Evolutionary conservation across 53 echinoderm and acorn worm species (phyloP).

Genomic region (Zoroaster sp.): DNA sequence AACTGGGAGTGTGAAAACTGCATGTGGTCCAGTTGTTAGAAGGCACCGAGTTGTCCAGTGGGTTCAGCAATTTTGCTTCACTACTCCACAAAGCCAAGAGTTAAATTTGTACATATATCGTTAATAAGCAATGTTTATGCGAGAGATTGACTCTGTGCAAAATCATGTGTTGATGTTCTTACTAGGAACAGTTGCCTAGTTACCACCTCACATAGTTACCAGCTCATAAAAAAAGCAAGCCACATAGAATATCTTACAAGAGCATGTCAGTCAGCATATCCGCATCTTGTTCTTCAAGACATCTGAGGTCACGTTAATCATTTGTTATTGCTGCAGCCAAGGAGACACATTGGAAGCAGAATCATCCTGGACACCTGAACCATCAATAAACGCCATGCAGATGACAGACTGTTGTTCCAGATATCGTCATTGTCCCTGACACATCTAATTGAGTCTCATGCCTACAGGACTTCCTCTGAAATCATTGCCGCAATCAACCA

Average conservation of each 20-base stretch:
- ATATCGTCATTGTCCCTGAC: neutral
- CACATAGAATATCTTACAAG: neutral
- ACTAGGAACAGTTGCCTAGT: neutral
- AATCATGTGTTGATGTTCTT: neutral
- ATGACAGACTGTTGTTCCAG: neutral
- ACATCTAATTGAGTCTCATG: neutral
- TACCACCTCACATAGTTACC: neutral
- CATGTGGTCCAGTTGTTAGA: no score
- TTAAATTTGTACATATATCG: no score
- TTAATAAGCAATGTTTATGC: neutral
- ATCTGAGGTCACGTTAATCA: neutral
- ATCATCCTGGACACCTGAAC: neutral
- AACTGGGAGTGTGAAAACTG: no score
- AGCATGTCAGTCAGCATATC: neutral
- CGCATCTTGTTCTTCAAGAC: neutral
- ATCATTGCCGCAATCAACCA: neutral
- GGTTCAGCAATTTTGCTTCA: no score
- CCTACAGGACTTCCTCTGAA: neutral
- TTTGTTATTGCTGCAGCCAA: neutral
- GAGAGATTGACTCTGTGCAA: neutral
- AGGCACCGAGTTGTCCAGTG: no score
- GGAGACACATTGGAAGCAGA: neutral
- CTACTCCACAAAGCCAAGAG: no score
- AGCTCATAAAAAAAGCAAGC: neutral
- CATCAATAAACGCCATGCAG: neutral